Base-by-base conservation (phyloP, 2,113 vertebrate species). In the Synchiropus splendidus region DNA sequence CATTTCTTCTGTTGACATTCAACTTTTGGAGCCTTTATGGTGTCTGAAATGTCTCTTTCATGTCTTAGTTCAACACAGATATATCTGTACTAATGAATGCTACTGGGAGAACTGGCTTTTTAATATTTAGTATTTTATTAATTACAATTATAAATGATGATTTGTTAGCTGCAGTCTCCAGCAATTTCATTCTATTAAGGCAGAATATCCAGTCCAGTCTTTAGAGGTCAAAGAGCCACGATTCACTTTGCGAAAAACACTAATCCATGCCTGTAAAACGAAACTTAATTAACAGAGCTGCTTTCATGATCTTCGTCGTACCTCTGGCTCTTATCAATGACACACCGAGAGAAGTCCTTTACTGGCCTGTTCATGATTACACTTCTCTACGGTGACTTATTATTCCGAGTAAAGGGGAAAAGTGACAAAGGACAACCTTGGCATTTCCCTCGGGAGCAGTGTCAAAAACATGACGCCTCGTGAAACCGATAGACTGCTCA, bases 231-330 rank as follows among this genome's bases (percentile, higher is more conserved):
- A 37, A 43, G 38, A 48, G 45, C 17, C 14, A 2, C 12, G 21
- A 27, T 27, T 27, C 21, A 27, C n/a, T n/a, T n/a, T n/a, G n/a
- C n/a, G n/a, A n/a, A n/a, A n/a, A n/a, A n/a, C n/a, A 27, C 21
- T 5, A 8, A 27, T 27, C 21, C 40, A 1, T 16, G 48, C n/a
- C 46, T 52, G 41, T 48, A 42, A 16, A 52, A 30, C 44, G 18
- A 59, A 75, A 64, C 40, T 58, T 51, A 64, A 72, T 74, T 72
- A 72, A 64, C n/a, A n/a, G 47, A 59, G 57, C 30, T 39, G 42
- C 46, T 51, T 48, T 65, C 39, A 51, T 51, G 54, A 51, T 49
- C 18, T 51, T 40, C 41, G 31, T 55, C 45, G 39, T 32, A 46
- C 8, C 4, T 27, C 61, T 62, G 27, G 32, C 45, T 67, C 46